Conservation (phyloP, 2,113 vertebrate genomes). For the Aspidoscelis tigris region DNA sequence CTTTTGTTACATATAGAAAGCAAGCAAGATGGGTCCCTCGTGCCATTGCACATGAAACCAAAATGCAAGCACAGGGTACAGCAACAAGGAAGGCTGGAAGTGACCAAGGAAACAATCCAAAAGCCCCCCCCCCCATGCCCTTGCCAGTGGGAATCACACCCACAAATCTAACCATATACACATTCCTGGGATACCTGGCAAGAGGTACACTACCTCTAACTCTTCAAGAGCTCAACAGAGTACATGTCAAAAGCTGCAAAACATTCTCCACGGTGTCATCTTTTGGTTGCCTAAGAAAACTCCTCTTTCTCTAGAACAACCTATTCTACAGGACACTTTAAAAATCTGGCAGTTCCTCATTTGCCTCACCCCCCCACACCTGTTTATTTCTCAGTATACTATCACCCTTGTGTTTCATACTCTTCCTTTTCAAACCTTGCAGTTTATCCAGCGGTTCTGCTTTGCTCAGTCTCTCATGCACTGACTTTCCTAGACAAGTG, state of each 20-base stretch:
- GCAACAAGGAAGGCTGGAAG: too few relatives aligned
- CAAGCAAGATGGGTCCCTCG: too few relatives aligned
- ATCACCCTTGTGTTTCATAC: background rate
- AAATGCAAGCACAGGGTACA: too few relatives aligned
- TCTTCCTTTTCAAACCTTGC: background rate
- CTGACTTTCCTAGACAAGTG: background rate
- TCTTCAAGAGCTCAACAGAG: background rate
- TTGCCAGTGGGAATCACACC: too few relatives aligned
- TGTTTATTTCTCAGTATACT: background rate
- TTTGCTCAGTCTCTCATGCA: background rate
- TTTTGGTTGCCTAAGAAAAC: background rate
- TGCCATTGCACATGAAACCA: too few relatives aligned
- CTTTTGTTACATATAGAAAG: background rate
- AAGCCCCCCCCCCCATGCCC: too few relatives aligned
- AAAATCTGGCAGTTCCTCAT: background rate
- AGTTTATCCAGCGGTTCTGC: background rate
- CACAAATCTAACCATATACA: background rate
- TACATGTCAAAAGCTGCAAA: background rate
- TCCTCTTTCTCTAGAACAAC: too few relatives aligned
- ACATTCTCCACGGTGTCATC: background rate
- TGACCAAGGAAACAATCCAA: too few relatives aligned
- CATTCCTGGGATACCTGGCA: background rate
- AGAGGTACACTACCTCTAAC: background rate
- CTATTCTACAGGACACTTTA: too few relatives aligned
- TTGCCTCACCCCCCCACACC: too few relatives aligned